Conservation (phyloP, 2,113 vertebrate genomes). For the Oreocharis arfaki region DNA sequence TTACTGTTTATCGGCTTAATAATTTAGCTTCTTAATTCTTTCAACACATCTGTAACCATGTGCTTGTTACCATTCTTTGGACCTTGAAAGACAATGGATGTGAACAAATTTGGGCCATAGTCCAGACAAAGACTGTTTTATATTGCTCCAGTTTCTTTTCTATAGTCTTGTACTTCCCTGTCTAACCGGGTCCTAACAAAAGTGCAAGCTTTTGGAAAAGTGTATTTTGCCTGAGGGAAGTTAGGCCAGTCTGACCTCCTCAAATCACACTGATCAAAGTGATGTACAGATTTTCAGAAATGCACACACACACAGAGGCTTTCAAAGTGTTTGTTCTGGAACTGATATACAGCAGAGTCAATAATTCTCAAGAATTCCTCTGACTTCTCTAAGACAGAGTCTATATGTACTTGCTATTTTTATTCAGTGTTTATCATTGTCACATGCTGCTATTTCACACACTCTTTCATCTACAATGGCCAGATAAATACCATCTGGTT, state of each 20-base stretch:
- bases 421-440: slow-evolving; percentile 61
- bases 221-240: neutral
- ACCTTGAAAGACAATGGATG: neutral
- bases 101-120: neutral
- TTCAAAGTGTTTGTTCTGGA: slow-evolving; percentile 49
- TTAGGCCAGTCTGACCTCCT: slow-evolving; percentile 8
- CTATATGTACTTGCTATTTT: slow-evolving; percentile 53
- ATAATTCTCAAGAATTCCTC: slow-evolving; percentile 44
- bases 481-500: slow-evolving; percentile 60
- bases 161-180: neutral
- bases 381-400: slow-evolving; percentile 1
- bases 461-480: slow-evolving; percentile 17
- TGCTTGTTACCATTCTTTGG: neutral
- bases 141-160: neutral
- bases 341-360: slow-evolving; percentile 30
- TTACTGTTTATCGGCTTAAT: neutral
- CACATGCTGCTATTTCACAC: slow-evolving; percentile 53
- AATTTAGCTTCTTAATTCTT: neutral
- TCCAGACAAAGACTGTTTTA: neutral
- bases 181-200: neutral
- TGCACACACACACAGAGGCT: neutral
- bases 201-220: neutral
- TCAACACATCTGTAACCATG: neutral
- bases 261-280: slow-evolving; percentile 10
- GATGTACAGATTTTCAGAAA: slow-evolving; percentile 14